Base-by-base conservation (phyloP, 92 coral and sea anemone genomes). In the Parazoanthus atlanticus region DNA sequence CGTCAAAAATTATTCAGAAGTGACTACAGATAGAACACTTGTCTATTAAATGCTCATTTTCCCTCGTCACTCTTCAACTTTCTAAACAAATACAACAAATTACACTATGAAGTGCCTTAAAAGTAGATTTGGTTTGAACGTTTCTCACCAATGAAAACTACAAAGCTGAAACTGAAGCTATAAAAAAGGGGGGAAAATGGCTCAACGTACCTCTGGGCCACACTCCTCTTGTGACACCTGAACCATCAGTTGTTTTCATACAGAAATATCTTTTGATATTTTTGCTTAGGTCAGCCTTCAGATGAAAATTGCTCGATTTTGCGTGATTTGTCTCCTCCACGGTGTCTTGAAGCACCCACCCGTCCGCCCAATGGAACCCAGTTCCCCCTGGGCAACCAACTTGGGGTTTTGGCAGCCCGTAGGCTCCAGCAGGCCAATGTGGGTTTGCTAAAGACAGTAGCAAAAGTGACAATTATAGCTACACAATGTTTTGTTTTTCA, bases 371-470 rank as follows among this genome's bases (percentile, higher is more conserved):
- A 16, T 72, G 49, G 74, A 93, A 91, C 12, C 89, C 93, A 32
- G 75, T 91, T 19, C 88, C 89, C 16, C 81, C 30, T 29, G 98
- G 98, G 88, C 98, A 95, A 26, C 98, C 98, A 70, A 89, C 70
- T 36, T 56, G 17, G 40, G 98, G 90, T 49, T 92, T 93, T 21
- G 96, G 95, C 33, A 95, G 74, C 13, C 96, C 96, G 80, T 93
- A 95, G 30, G 82, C 58, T 64, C 96, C 98, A 23, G 75, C 49
- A 28, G 98, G 98, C 98, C 98, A 95, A 38, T 23, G 80, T 6
- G 29, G 58, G 67, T 70, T 70, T 49, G 87, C 87, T 84, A 41
- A n/a, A n/a, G 2, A 84, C 11, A 69, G 65, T n/a, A 40, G 33
- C n/a, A 30, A 30, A 52, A 33, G 38, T 28, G 4, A n/a, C 65